Evolutionary conservation across 2,113 vertebrate species (phyloP).

Genomic region (Xiphias gladius): DNA sequence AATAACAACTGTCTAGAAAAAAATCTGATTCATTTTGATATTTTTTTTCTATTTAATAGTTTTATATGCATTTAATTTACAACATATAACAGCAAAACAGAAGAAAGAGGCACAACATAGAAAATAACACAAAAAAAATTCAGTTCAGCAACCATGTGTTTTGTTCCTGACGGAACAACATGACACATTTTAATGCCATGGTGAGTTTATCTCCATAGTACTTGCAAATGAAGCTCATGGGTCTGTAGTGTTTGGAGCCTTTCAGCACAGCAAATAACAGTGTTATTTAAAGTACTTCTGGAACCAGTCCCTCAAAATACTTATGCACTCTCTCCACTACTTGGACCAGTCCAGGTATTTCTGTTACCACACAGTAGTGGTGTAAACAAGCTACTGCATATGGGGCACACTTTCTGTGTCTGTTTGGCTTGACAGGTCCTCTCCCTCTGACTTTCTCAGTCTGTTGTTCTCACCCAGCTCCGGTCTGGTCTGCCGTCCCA

Average conservation of each 20-base stretch:
- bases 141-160: background rate
- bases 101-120: background rate
- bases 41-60: background rate
- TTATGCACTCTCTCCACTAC: constrained; percentile 36
- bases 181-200: background rate
- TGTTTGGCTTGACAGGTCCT: constrained; percentile 22
- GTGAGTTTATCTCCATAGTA: background rate
- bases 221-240: background rate
- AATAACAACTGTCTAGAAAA: too few species aligned
- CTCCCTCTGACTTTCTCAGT: constrained; percentile 27
- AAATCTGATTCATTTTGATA: background rate
- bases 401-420: constrained; percentile 21
- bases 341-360: constrained; percentile 37
- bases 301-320: background rate
- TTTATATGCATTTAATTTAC: background rate
- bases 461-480: constrained; percentile 55
- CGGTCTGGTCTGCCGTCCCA: constrained; percentile 49
- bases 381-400: constrained; percentile 27
- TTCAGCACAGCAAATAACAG: background rate
- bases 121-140: background rate
- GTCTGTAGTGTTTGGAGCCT: background rate
- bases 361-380: background rate
- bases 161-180: too few species aligned
- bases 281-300: background rate
- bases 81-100: background rate